A percentile compares a stretch with the other conserved stretches of the same genome.
Evolutionary conservation across 2,113 vertebrate genomes (phyloP).

Genomic region (Oenanthe oenanthe): DNA sequence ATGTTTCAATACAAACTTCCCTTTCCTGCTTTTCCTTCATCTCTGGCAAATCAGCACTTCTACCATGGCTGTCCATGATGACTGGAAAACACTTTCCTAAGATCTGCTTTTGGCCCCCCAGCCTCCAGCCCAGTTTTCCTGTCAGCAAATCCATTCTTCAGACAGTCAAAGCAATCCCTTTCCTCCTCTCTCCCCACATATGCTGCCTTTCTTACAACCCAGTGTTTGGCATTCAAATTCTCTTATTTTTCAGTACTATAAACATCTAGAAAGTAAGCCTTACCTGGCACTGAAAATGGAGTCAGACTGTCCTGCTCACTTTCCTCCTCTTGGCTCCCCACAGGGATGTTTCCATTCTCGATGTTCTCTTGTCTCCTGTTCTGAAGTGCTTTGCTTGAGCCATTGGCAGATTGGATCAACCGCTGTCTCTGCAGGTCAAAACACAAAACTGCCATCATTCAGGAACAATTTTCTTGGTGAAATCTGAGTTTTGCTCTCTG

Average conservation of each 20-base stretch:
- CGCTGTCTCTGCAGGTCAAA: slow-evolving; percentile 86
- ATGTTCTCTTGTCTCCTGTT: slow-evolving; percentile 85
- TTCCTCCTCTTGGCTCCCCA: slow-evolving; percentile 82
- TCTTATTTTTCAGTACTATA: background rate
- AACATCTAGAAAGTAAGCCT: slow-evolving; percentile 1
- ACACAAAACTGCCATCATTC: background rate
- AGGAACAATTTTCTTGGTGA: background rate
- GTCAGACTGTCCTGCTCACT: slow-evolving; percentile 81
- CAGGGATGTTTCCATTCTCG: slow-evolving; percentile 90
- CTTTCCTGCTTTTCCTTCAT: background rate
- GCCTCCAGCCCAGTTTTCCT: background rate
- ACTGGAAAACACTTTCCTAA: background rate
- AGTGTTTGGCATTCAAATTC: background rate
- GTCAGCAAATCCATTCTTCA: background rate
- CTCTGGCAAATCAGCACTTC: background rate
- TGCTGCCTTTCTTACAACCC: background rate
- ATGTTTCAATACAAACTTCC: background rate
- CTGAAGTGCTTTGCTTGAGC: slow-evolving; percentile 84
- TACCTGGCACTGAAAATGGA: slow-evolving; percentile 87
- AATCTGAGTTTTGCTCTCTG: background rate
- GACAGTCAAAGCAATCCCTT: background rate
- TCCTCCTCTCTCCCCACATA: background rate
- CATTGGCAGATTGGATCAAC: slow-evolving; percentile 88
- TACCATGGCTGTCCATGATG: background rate
- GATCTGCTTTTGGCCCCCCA: background rate